These are phyloP conservation scores for Coluber constrictor DNA, from an alignment of 2,797 vertebrate genomes.

Conservation along the genomic window DNA sequence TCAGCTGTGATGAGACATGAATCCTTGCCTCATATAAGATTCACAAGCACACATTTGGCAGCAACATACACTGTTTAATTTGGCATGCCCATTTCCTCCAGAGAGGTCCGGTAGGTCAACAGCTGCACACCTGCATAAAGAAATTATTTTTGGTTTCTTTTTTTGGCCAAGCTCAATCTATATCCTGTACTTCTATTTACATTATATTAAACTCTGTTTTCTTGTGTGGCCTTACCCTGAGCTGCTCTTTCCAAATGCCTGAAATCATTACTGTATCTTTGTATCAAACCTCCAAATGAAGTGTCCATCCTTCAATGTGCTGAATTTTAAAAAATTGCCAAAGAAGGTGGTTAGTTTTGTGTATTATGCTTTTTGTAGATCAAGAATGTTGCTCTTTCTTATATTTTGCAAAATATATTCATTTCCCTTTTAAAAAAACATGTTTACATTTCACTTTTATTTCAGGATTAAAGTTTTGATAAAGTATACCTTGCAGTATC, in stretches of 20 bases:
- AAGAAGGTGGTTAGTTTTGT: conserved; percentile 39
- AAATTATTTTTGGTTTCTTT: neutral
- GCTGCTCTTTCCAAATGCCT: conserved; percentile 33
- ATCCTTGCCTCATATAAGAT: accelerated
- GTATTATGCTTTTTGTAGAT: neutral
- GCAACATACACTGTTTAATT: neutral
- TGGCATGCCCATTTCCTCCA: neutral
- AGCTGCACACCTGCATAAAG: conserved; percentile 29
- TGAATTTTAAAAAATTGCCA: conserved; percentile 59
- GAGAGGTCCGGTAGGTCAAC: conserved; percentile 15
- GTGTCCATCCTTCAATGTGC: conserved; percentile 63
- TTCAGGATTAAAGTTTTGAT: neutral
- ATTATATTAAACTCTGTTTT: conserved; percentile 18
- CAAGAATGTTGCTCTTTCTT: neutral
- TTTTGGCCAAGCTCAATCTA: neutral
- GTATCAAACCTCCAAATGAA: conserved; percentile 63
- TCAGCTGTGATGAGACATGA: neutral
- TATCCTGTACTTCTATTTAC: neutral
- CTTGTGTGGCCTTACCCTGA: neutral
- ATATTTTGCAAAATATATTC: neutral
- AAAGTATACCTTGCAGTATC: neutral
- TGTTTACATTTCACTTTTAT: neutral
- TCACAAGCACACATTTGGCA: conserved; percentile 21
- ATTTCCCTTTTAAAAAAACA: neutral
- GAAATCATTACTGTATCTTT: conserved; percentile 47